Evolutionary conservation across 2,113 vertebrate species (phyloP), one percentile per base, ranked within the genome.

Genomic region (Ophiodon elongatus): DNA sequence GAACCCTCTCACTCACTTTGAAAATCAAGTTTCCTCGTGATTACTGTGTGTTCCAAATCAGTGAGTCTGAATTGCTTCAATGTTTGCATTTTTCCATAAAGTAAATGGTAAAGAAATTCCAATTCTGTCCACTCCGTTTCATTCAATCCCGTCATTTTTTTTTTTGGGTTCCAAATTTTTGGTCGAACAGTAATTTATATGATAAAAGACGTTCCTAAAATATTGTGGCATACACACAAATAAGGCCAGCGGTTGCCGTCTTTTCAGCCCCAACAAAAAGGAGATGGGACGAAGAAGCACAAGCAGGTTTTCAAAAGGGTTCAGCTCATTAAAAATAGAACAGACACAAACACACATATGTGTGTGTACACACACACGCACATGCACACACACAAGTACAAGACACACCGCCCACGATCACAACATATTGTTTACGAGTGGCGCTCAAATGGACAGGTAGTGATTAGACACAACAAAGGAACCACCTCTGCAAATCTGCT

Each of bases 291-390:
- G 11, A 45, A 73, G 73, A 72, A 86, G 67, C 74, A 76, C 37
- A 69, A 41, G 75, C 76, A 80, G 84, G 67, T 83, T 60, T 88
- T 90, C 31, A 68, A 73, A 88, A 65, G 13, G 59, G 73, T 89
- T 88, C 70, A 43, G 60, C 82, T 93, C 89, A 88, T 90, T 89
- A 89, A 93, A 93, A 92, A 90, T 88, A 88, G 78, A 91, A 90
- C 79, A 85, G 76, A 83, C 73, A 73, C 62, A 88, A 60, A 63
- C 43, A 73, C 54, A n/a, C 23, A 39, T 43, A 63, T 47, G 23
- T 56, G 50, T n/a, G 8, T n/a, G 65, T 62, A 50, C 35, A 69
- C 15, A 52, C 19, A 23, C 47, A 52, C 47, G 7, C 31, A 69
- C 67, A 50, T 31, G 67, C 17, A 72, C 50, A 39, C 11, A 29